Base-by-base conservation (phyloP, 2,797 vertebrate species). In the Takifugu ocellatus region DNA sequence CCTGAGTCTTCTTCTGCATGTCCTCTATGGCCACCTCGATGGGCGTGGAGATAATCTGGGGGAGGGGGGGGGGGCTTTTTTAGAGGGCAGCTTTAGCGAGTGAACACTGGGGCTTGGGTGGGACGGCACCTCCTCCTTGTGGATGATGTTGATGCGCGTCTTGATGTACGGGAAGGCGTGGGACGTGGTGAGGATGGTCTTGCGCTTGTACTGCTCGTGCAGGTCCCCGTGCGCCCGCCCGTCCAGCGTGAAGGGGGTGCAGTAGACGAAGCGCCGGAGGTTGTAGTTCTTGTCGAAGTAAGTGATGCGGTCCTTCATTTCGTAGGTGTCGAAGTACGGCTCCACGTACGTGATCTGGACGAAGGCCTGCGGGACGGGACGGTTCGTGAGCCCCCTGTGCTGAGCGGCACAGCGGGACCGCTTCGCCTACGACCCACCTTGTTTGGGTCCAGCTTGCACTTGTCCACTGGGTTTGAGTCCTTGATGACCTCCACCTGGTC, bases 211-310 rank as follows among this genome's bases (percentile, higher is more conserved):
- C 81, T 99, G 97, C 72, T 99, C 96, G 2, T 98, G 95, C 60
- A 99, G 92, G 33, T 98, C 97, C 0, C 97, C 97, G 0, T 99
- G 97, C 5, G 97, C 96, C 2, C 97, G 91, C 3, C 97, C 97
- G 0, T 98, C 97, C 83, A 98, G 87, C 0, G 97, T 99, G 89
- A 99, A 99, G 8, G 97, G 97, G 0, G 97, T 99, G 86, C 96
- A 98, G 90, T 98, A 99, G 86, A 99, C 96, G 39, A 99, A 99
- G 6, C 95, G 95, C 0, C 97, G 89, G 86, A 99, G 52, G 85
- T 98, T 99, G 82, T 99, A 99, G 87, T 98, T 99, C 82, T 99
- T 99, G 87, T 99, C 97, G 0, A 98, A 99, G 83, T 99, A 98
- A 0, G 97, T 99, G 79, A 98, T 98, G 77, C 97, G 93, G 86